Conservation (phyloP, 2,797 vertebrate genomes). For the Gouania willdenowi region DNA sequence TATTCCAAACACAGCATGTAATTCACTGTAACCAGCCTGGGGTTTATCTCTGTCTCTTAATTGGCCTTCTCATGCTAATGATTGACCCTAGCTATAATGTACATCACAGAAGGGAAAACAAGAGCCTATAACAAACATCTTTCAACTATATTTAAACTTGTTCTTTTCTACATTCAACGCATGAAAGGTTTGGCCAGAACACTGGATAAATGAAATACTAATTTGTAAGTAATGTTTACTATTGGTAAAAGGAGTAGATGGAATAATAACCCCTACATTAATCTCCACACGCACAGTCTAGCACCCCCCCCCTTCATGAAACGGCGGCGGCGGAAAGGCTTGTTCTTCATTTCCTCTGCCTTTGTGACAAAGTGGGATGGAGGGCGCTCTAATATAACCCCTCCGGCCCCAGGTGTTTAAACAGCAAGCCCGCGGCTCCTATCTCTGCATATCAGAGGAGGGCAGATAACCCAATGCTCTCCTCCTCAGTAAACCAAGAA, state of each 20-base stretch:
- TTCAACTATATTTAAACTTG: constrained; percentile 23
- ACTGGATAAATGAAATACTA: too few species aligned
- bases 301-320: constrained; percentile 15
- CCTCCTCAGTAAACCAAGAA: constrained; percentile 68
- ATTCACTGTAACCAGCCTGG: constrained; percentile 65
- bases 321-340: constrained; percentile 24
- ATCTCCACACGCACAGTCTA: constrained; percentile 24
- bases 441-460: constrained; percentile 78
- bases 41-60: constrained; percentile 70
- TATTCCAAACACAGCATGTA: constrained; percentile 59
- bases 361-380: constrained; percentile 50
- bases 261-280: constrained; percentile 37
- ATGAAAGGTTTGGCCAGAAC: too few species aligned
- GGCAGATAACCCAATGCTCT: constrained; percentile 83
- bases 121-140: too few species aligned
- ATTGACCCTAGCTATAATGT: constrained; percentile 65
- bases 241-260: constrained; percentile 12
- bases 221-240: too few species aligned
- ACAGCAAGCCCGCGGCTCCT: constrained; percentile 64
- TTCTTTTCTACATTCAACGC: too few species aligned
- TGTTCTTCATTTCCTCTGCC: constrained; percentile 58
- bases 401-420: constrained; percentile 63
- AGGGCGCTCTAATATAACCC: constrained; percentile 58
- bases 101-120: constrained; percentile 66
- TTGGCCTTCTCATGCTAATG: constrained; percentile 72